Evolutionary conservation across 2,888 invertebrate species (phyloP).

Genomic region (Agrochola macilenta): DNA sequence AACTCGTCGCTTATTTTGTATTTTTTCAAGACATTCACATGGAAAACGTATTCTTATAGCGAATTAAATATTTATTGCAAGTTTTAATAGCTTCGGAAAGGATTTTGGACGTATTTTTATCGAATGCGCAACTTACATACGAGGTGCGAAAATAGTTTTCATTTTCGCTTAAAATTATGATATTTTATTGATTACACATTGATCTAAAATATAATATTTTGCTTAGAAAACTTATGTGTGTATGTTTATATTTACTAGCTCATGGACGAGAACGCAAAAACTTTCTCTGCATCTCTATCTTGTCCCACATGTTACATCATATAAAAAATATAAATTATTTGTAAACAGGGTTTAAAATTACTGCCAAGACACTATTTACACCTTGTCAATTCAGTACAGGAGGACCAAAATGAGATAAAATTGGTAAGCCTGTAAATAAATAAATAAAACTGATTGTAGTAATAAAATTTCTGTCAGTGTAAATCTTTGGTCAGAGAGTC

Average conservation of each 20-base stretch:
- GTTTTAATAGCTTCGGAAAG: background rate
- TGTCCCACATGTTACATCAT: slow-evolving; percentile 37
- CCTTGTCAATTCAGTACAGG: too few relatives aligned
- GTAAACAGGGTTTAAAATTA: background rate
- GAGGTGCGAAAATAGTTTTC: background rate
- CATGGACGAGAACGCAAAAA: background rate
- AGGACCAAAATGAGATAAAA: background rate
- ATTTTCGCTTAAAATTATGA: background rate
- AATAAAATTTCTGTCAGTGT: background rate
- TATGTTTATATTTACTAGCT: slow-evolving; percentile 1
- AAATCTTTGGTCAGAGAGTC: background rate
- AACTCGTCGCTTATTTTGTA: slow-evolving; percentile 24
- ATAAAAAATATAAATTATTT: background rate
- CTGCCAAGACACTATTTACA: background rate
- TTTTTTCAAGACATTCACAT: background rate
- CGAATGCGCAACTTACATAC: slow-evolving; percentile 5
- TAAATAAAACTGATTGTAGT: background rate
- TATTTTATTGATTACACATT: background rate
- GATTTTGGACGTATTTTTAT: background rate
- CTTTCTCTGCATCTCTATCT: background rate
- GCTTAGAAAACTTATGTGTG: background rate
- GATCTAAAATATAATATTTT: background rate
- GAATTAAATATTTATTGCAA: background rate
- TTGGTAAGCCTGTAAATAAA: background rate
- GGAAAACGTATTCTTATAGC: background rate